phyloP scores from a whole-genome alignment of 1,140 invertebrate species.

The Bombus balteatus region DNA sequence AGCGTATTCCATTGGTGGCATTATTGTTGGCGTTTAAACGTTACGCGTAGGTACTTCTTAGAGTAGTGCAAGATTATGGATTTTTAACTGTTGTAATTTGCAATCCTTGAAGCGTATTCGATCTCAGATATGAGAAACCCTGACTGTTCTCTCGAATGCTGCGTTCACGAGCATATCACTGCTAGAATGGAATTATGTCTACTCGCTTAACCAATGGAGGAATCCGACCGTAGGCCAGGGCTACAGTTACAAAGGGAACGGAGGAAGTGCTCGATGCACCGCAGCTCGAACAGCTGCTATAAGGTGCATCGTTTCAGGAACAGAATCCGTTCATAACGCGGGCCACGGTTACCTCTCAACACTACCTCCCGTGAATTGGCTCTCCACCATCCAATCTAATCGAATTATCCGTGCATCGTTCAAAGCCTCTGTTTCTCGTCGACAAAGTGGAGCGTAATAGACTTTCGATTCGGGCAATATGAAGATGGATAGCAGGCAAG shows the following conservation, averaged over 20 bases:
- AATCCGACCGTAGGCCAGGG: constrained; percentile 35
- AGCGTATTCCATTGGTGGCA: no score
- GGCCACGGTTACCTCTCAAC: neutral
- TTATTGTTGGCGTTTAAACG: neutral
- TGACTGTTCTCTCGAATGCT: constrained; percentile 34
- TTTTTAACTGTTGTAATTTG: neutral
- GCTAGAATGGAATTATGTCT: constrained; percentile 44
- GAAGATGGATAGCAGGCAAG: no score
- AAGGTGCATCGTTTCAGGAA: constrained; percentile 43
- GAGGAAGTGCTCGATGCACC: neutral
- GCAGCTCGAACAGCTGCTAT: constrained; percentile 20
- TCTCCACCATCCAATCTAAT: constrained; percentile 56
- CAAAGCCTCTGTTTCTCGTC: neutral
- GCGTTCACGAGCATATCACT: constrained; percentile 57
- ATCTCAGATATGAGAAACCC: constrained; percentile 36
- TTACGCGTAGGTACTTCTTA: no score
- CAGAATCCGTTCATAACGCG: constrained; percentile 7
- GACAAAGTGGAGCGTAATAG: neutral
- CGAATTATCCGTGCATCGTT: constrained; percentile 14
- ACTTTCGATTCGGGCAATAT: neutral
- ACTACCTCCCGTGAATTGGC: neutral
- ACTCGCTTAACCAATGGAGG: constrained; percentile 33
- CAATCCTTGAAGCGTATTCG: neutral
- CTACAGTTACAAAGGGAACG: constrained; percentile 35
- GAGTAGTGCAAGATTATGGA: neutral